These are phyloP conservation scores for Geotrypetes seraphini DNA, from an alignment of 2,797 vertebrate species.

Conservation along the genomic window DNA sequence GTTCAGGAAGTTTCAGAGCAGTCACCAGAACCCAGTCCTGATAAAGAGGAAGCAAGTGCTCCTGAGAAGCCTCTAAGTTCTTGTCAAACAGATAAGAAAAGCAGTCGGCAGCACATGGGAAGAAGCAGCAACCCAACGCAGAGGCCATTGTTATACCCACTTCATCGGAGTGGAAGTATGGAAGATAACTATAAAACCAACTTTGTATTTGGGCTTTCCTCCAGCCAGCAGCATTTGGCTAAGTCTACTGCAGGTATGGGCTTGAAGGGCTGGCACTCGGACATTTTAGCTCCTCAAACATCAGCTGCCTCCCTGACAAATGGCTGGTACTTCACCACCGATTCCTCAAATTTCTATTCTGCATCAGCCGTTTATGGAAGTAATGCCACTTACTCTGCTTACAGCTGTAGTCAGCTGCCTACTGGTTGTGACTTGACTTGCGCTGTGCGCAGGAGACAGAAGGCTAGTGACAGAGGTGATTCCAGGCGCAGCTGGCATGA, in stretches of 20 bases:
- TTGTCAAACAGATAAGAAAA: constrained; percentile 38
- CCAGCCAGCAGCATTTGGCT: constrained; percentile 77
- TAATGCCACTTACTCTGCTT: constrained; percentile 39
- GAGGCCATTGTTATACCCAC: constrained; percentile 35
- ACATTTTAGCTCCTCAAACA: constrained; percentile 72
- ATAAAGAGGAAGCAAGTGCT: constrained; percentile 54
- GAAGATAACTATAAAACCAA: constrained; percentile 63
- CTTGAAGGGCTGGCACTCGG: constrained; percentile 89
- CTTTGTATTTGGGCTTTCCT: constrained; percentile 73
- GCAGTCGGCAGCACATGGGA: constrained; percentile 26
- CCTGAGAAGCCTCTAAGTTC: not conserved
- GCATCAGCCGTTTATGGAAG: constrained; percentile 63
- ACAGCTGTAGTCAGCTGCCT: constrained; percentile 67
- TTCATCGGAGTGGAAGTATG: constrained; percentile 75
- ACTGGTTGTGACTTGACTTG: constrained; percentile 44
- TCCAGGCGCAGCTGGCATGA: constrained; percentile 91
- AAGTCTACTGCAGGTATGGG: constrained; percentile 47
- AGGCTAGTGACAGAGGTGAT: constrained; percentile 63
- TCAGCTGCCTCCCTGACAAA: constrained; percentile 55
- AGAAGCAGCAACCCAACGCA: constrained; percentile 14
- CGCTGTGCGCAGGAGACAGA: constrained; percentile 67
- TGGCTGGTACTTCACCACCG: constrained; percentile 79
- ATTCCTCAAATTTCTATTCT: constrained; percentile 75
- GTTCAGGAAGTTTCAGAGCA: constrained; percentile 88
- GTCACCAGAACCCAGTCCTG: constrained; percentile 75